phyloP scores from a whole-genome alignment of 2,797 vertebrate species.

The Alca torda region DNA sequence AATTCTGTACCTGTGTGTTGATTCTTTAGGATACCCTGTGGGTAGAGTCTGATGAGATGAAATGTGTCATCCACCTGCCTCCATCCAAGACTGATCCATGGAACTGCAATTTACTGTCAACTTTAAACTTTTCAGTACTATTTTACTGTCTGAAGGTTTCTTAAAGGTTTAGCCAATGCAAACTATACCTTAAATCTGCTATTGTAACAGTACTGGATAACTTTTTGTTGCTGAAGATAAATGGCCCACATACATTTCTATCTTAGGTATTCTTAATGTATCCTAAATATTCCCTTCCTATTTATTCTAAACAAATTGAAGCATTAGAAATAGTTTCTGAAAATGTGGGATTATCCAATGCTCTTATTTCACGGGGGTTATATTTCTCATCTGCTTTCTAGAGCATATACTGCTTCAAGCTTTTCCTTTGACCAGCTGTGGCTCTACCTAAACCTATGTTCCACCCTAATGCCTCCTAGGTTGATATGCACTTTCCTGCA shows the following conservation, averaged over 20 bases:
- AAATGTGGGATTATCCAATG: not conserved
- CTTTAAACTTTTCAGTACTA: not conserved
- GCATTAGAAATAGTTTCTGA: not conserved
- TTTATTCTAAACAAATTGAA: not conserved
- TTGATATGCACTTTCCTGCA: not conserved
- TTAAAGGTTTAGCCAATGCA: not conserved
- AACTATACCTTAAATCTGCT: not conserved
- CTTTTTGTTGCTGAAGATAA: not conserved
- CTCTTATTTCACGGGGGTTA: not conserved
- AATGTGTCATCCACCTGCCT: not conserved
- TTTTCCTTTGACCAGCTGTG: not conserved
- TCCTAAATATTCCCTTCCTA: not conserved
- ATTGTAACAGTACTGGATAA: not conserved
- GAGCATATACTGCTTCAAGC: not conserved
- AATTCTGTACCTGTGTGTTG: not conserved
- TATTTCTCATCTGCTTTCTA: not conserved
- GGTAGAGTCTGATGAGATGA: not conserved
- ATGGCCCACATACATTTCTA: not conserved
- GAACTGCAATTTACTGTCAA: not conserved
- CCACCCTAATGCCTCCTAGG: not conserved
- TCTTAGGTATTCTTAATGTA: not conserved
- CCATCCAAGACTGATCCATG: not conserved
- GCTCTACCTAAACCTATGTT: not conserved
- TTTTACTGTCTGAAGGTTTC: not conserved
- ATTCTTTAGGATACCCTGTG: not conserved